Conservation (phyloP, 37 sponge, comb jelly and placozoan genomes). For the Oscarella lobularis region DNA sequence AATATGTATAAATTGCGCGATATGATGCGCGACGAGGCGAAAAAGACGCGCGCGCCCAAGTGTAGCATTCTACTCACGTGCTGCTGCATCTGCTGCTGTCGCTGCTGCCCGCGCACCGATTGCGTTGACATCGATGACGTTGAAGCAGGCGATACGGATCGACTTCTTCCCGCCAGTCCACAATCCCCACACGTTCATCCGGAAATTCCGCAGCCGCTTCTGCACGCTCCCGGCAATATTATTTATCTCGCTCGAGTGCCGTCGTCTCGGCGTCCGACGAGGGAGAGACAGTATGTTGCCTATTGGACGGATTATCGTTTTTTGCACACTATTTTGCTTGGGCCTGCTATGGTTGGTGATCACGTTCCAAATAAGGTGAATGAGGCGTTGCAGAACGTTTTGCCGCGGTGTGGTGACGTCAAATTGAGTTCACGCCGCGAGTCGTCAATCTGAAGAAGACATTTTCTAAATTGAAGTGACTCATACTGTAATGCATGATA, state of each 20-base stretch:
- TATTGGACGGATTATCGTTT: background rate
- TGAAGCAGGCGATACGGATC: background rate
- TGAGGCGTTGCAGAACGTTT: background rate
- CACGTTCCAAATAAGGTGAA: background rate
- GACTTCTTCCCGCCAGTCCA: background rate
- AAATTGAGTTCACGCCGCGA: too few species aligned
- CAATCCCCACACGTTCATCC: background rate
- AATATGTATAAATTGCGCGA: background rate
- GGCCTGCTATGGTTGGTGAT: background rate
- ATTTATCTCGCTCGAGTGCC: background rate
- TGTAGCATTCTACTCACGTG: background rate
- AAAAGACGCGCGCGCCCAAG: background rate
- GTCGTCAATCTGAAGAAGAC: too few species aligned
- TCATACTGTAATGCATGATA: too few species aligned
- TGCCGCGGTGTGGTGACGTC: too few species aligned
- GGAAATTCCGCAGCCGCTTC: background rate
- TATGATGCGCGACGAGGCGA: background rate
- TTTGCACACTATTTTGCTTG: background rate
- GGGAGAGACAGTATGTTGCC: background rate
- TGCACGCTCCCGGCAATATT: background rate
- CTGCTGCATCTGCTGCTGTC: background rate
- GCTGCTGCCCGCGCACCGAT: background rate
- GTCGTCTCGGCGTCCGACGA: background rate
- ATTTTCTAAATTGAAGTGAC: too few species aligned
- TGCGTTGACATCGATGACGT: background rate